Percentiles rank a stretch among this genome's conserved stretches.
Conservation (phyloP, 1,140 invertebrate genomes). For the Drosophila pseudoananassae region DNA sequence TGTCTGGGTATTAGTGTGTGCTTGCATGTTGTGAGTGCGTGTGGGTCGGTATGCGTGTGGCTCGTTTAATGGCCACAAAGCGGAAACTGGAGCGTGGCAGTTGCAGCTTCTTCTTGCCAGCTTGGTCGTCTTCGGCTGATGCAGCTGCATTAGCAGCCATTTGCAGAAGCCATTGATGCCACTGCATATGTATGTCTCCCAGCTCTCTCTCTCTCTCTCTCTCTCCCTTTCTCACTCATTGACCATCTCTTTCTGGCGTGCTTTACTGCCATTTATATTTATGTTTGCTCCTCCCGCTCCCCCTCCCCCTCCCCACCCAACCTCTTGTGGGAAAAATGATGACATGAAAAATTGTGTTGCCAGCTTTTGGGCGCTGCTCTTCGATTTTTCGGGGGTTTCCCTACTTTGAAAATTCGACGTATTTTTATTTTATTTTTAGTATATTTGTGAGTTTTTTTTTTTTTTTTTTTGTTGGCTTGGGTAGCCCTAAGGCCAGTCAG, state of each 20-base stretch:
- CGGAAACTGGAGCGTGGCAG: conserved; percentile 79
- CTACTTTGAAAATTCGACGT: neutral
- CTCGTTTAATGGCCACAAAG: conserved; percentile 78
- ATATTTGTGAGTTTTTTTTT: neutral
- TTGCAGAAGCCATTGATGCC: conserved; percentile 73
- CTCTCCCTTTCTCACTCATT: too few species aligned
- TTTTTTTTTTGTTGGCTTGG: neutral
- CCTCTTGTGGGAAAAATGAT: conserved; percentile 55
- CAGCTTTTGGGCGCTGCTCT: conserved; percentile 61
- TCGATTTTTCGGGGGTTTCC: conserved; percentile 22
- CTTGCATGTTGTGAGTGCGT: conserved; percentile 2
- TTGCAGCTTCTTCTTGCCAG: conserved; percentile 54
- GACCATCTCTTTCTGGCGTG: conserved; percentile 38
- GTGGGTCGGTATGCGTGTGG: conserved; percentile 44
- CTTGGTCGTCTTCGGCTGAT: conserved; percentile 35
- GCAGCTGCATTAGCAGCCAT: conserved; percentile 77
- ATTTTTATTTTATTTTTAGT: neutral
- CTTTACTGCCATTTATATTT: conserved; percentile 80
- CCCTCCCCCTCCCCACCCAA: neutral
- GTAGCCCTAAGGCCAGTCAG: conserved; percentile 31
- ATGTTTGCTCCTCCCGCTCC: conserved; percentile 58
- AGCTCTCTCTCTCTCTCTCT: neutral
- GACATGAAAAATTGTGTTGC: conserved; percentile 79
- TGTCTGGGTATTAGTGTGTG: conserved; percentile 16
- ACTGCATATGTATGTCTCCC: neutral